A percentile compares a stretch with the other conserved stretches of the same genome.
Evolutionary conservation across 2,113 vertebrate genomes (phyloP).

Genomic region (Agapornis roseicollis): DNA sequence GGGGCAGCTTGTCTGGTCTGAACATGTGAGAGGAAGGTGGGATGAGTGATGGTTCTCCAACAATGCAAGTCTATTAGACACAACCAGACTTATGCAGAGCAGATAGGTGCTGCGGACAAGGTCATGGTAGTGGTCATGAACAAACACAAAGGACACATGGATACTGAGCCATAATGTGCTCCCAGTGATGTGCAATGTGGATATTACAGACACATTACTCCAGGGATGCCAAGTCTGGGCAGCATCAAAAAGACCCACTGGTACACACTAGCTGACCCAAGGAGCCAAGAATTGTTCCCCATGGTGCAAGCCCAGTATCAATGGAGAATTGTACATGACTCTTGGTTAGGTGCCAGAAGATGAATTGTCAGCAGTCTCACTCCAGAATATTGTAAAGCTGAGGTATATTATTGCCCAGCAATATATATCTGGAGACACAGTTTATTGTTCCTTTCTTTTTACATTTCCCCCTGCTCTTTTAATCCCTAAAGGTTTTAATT

Average conservation of each 20-base stretch:
- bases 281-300: background rate
- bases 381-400: background rate
- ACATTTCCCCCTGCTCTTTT: background rate
- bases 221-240: background rate
- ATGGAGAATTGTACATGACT: background rate
- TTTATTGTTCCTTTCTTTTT: background rate
- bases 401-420: background rate
- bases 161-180: background rate
- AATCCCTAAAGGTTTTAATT: background rate
- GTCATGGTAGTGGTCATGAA: no score
- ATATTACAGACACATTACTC: background rate
- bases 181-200: background rate
- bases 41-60: background rate
- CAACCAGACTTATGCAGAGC: background rate
- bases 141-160: background rate
- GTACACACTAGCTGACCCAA: background rate
- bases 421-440: background rate
- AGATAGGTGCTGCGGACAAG: background rate
- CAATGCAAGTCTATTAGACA: background rate
- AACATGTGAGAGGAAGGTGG: background rate
- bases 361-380: background rate
- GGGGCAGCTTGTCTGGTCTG: background rate
- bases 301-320: background rate
- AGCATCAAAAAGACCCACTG: background rate
- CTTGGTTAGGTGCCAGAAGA: background rate